phyloP scores from a whole-genome alignment of 2,797 vertebrate genomes.

The Alfaro cultratus region DNA sequence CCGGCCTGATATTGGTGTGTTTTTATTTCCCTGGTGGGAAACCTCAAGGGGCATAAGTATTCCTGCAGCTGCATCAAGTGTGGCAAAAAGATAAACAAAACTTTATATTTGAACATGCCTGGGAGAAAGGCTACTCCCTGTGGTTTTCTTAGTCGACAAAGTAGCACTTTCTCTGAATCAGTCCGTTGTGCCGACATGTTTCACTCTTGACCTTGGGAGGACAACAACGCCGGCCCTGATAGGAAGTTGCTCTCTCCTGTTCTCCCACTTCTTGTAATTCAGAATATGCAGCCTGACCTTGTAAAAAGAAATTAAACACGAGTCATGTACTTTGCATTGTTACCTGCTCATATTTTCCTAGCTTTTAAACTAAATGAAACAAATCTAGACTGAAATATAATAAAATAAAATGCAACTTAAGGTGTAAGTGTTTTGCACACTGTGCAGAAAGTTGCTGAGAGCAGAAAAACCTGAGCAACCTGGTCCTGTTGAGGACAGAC shows the following conservation, averaged over 20 bases:
- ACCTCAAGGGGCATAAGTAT: neutral
- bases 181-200: neutral
- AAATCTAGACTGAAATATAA: neutral
- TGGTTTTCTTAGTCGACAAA: neutral
- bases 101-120: neutral
- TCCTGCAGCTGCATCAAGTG: neutral
- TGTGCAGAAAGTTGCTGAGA: neutral
- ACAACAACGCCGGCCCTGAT: neutral
- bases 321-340: neutral
- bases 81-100: neutral
- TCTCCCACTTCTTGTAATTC: slow-evolving; percentile 3
- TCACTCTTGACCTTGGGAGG: slow-evolving; percentile 5
- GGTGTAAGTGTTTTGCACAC: neutral
- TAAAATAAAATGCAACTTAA: neutral
- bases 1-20: neutral
- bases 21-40: neutral
- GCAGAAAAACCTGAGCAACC: slow-evolving; percentile 23
- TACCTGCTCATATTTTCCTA: neutral
- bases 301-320: neutral
- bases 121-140: neutral
- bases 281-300: neutral
- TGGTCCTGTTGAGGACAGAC: neutral
- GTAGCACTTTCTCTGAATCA: slow-evolving; percentile 18
- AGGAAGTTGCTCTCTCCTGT: neutral
- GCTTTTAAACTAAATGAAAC: neutral